Evolutionary conservation across 1,140 invertebrate species (phyloP), one percentile per base, ranked within the genome.

Genomic region (Drosophila cardini): DNA sequence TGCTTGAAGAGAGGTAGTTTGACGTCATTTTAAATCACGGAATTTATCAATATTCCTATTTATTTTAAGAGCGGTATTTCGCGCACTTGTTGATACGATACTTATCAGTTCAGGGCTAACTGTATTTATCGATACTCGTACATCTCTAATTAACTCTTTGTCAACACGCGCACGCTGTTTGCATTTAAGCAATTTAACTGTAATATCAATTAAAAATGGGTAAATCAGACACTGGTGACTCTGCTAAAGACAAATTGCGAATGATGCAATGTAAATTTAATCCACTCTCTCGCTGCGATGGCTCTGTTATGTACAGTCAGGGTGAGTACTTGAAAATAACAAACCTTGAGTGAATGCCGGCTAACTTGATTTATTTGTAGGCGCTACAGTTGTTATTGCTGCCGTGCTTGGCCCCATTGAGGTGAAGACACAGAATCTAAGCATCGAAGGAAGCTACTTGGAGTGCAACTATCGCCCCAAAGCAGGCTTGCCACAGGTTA

Each of bases 341-440:
- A 18, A 42, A 6, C 94, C 95, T 92, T 45, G 21, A 11, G 16
- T 2, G 4, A 10, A 43, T 58, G 30, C 45, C 30, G 68, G 40
- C 36, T 57, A 34, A 67, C 5, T 15, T n/a, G 13, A 30, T 8
- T 38, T 4, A 18, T 21, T 38, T 13, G 0, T 1, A 87, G 97
- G 97, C 40, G 94, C 96, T 64, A 97, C 97, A 30, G 94, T 95
- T 43, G 94, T 96, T 1, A 92, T 97, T 26, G 95, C 95, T 42
- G 95, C 95, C 67, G 94, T 98, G 16, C 96, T 98, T 93, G 97
- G 97, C 0, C 97, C 97, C 0, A 92, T 95, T 8, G 97, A 98
- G 93, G 95, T 95, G 4, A 97, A 95, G 92, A 92, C 94, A 52
- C 94, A 95, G 50, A 97, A 96, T 93, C 95, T 97, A 77, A 93